These are phyloP conservation scores for Ichneumoninae sp. DNA, from an alignment of 2,888 invertebrate species.

Conservation along the genomic window DNA sequence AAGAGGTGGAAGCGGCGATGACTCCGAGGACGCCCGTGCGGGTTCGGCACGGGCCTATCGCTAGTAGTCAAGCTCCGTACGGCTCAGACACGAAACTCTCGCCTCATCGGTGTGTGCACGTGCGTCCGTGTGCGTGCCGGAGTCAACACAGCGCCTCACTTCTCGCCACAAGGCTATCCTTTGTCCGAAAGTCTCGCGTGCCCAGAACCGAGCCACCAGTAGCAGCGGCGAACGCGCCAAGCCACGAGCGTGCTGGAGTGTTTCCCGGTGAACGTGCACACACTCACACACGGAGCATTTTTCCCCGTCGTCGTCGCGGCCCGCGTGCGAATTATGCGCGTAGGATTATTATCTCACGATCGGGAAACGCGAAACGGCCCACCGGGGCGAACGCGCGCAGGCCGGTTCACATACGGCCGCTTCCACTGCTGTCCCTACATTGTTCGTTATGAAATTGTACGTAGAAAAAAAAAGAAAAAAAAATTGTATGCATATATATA, in stretches of 20 bases:
- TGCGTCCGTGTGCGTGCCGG: conserved; percentile 41
- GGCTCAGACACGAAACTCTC: conserved; percentile 46
- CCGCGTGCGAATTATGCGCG: conserved; percentile 61
- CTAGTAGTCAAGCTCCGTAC: conserved; percentile 40
- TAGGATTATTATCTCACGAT: conserved; percentile 67
- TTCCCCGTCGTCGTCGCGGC: neutral
- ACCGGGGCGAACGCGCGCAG: conserved; percentile 40
- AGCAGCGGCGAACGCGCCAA: conserved; percentile 31
- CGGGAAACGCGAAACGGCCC: conserved; percentile 59
- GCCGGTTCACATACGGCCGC: neutral
- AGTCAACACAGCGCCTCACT: conserved; percentile 44
- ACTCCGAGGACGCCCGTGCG: neutral
- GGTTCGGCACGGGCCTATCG: conserved; percentile 48
- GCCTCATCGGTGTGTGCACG: conserved; percentile 40
- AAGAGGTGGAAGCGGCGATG: neutral
- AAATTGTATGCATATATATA: neutral
- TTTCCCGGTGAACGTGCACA: conserved; percentile 1
- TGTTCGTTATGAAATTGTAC: conserved; percentile 28
- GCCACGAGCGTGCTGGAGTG: conserved; percentile 39
- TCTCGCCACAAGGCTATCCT: conserved; percentile 81
- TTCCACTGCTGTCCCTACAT: conserved; percentile 1
- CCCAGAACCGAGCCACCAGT: conserved; percentile 52
- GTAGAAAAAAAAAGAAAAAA: conserved; percentile 25
- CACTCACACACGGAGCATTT: too few relatives aligned
- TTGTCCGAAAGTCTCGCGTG: conserved; percentile 82